Evolutionary conservation across 2,113 vertebrate species (phyloP), one percentile per base, ranked within the genome.

Genomic region (Rissa tridactyla): DNA sequence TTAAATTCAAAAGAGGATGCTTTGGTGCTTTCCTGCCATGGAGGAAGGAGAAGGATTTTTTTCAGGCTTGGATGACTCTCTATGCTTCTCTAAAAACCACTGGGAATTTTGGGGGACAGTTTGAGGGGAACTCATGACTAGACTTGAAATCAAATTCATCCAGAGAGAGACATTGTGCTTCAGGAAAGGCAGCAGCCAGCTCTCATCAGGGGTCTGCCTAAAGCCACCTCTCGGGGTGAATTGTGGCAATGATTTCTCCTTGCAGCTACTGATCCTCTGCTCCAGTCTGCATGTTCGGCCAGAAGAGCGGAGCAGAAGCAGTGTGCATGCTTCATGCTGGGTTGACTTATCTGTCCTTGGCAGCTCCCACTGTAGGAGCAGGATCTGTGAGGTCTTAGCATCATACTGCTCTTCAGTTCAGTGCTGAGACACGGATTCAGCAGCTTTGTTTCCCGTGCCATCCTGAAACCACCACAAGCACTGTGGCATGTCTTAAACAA

Each of bases 241-340:
- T 7, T 68, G 36, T 51, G 46, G 47, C 17, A 66, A 5, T 3
- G 9, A 6, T 51, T 91, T 81, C 17, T 83, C 32, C 23, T 86
- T 62, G 21, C 27, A 78, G 72, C 29, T 69, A 1, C 42, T 49
- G 71, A 34, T 19, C 40, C 1, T 1, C 30, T 86, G 58, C 60
- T 91, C 26, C 14, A 4, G 60, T 36, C 79, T 0, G 1, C 4
- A 4, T 1, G 2, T 65, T 69, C 18, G 20, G 44, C 38, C 17
- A 82, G 64, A 36, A 62, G 40, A 78, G 47, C 1, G 3, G 62
- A 49, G 52, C 32, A 58, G 36, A 84, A 38, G 26, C 23, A 51
- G 14, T 0, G 0, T 20, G 9, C 2, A 0, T 83, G 38, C 64
- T 62, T 87, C 2, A 0, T 49, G 44, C 22, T 0, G 0, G 6